These are phyloP conservation scores for Gymnoscopelus braueri DNA, from an alignment of 2,797 vertebrate species.

Conservation along the genomic window DNA sequence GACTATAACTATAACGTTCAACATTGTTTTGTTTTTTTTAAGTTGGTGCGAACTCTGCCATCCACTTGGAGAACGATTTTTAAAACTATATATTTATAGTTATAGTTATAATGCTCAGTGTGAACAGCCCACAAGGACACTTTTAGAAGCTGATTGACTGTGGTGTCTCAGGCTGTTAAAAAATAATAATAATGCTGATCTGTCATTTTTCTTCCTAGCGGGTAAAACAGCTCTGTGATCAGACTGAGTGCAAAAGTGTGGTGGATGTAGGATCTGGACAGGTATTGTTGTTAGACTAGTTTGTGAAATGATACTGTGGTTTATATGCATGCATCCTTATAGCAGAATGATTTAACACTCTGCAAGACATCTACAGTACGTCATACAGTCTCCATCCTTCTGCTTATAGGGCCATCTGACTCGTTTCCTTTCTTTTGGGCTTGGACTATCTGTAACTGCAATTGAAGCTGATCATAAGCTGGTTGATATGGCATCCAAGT, in stretches of 20 bases:
- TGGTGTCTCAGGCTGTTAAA: not conserved
- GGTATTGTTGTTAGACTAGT: constrained; percentile 71
- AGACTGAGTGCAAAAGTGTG: constrained; percentile 80
- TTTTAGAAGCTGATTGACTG: not conserved
- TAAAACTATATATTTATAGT: no score
- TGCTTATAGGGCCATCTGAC: constrained; percentile 88
- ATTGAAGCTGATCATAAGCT: constrained; percentile 87
- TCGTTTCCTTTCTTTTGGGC: constrained; percentile 88
- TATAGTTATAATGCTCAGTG: no score
- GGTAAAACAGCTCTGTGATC: constrained; percentile 85
- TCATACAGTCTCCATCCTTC: not conserved
- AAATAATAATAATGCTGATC: constrained; percentile 7
- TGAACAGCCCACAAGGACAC: no score
- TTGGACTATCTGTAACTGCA: constrained; percentile 86
- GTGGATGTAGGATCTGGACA: constrained; percentile 94
- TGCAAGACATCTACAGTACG: not conserved
- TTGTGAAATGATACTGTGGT: not conserved
- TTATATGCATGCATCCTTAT: not conserved
- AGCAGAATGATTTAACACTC: not conserved
- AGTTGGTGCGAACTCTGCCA: no score
- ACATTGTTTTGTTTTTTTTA: not conserved
- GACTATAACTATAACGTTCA: not conserved
- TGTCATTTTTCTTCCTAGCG: constrained; percentile 73
- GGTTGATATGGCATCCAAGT: constrained; percentile 79
- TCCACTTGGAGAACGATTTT: no score